These are phyloP conservation scores for Autographa gamma DNA, from an alignment of 2,888 invertebrate genomes.

Conservation along the genomic window DNA sequence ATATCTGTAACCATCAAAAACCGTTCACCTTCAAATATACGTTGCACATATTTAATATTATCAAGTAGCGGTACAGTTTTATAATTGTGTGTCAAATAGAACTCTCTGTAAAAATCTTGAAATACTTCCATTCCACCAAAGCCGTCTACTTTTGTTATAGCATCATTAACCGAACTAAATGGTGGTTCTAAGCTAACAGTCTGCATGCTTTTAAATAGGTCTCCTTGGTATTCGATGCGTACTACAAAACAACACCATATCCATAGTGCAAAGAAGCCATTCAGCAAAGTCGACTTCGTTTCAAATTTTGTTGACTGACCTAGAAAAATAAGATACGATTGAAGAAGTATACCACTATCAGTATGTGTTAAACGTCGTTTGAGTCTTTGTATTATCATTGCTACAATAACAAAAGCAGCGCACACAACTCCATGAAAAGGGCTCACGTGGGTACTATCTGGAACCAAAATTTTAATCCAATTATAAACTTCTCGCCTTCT, in stretches of 20 bases:
- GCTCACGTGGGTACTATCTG: constrained; percentile 65
- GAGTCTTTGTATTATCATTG: constrained; percentile 53
- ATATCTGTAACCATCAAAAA: constrained; percentile 65
- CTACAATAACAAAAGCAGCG: constrained; percentile 54
- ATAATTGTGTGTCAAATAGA: constrained; percentile 58
- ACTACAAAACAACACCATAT: constrained; percentile 76
- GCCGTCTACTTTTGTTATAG: constrained; percentile 63
- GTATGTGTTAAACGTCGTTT: constrained; percentile 37
- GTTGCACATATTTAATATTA: constrained; percentile 49
- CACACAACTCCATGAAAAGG: constrained; percentile 60
- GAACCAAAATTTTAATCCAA: constrained; percentile 69
- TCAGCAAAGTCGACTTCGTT: constrained; percentile 65
- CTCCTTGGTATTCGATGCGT: constrained; percentile 75
- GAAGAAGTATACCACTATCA: constrained; percentile 54
- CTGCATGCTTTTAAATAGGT: constrained; percentile 69
- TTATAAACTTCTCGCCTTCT: constrained; percentile 64
- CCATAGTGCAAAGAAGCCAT: constrained; percentile 71
- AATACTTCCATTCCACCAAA: constrained; percentile 66
- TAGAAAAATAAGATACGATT: constrained; percentile 69
- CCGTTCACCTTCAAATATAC: constrained; percentile 66
- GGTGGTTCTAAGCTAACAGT: constrained; percentile 67
- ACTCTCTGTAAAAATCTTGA: constrained; percentile 61
- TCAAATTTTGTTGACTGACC: constrained; percentile 68
- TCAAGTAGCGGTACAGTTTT: constrained; percentile 52
- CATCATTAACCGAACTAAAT: constrained; percentile 63